These are phyloP conservation scores for Bos javanicus DNA, from an alignment of 2,113 vertebrate genomes.

Conservation along the genomic window DNA sequence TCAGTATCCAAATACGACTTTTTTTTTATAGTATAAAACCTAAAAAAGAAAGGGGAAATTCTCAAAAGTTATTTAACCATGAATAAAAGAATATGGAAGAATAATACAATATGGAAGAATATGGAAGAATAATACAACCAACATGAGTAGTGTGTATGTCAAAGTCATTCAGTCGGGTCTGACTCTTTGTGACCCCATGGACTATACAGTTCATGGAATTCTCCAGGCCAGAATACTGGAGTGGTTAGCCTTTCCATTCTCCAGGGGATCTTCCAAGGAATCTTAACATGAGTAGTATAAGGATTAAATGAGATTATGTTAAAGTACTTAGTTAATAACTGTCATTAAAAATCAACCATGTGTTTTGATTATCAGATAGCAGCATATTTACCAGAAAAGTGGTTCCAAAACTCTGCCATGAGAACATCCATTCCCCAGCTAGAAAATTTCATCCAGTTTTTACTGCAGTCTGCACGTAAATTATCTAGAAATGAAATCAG, in stretches of 20 bases:
- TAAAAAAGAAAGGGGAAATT: background rate
- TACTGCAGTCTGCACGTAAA: conserved; percentile 80
- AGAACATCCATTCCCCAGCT: conserved; percentile 85
- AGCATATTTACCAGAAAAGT: conserved; percentile 85
- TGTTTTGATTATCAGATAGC: conserved; percentile 80
- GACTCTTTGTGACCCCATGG: background rate
- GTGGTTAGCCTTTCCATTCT: background rate
- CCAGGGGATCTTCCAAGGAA: background rate
- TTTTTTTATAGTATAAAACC: background rate
- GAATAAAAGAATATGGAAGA: background rate
- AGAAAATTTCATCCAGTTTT: conserved; percentile 85
- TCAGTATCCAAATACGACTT: background rate
- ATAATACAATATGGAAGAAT: background rate
- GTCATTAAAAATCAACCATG: background rate
- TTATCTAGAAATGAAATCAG: conserved; percentile 81
- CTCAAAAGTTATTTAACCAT: background rate
- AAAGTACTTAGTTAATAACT: background rate
- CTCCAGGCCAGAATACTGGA: background rate
- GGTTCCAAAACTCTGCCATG: conserved; percentile 83
- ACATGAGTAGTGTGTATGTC: background rate
- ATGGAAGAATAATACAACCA: background rate
- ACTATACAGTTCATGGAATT: background rate
- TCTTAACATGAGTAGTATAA: background rate
- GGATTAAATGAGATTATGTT: background rate
- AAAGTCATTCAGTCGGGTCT: background rate